Evolutionary conservation across 2,888 invertebrate species (phyloP).

Genomic region (Salticus scenicus): DNA sequence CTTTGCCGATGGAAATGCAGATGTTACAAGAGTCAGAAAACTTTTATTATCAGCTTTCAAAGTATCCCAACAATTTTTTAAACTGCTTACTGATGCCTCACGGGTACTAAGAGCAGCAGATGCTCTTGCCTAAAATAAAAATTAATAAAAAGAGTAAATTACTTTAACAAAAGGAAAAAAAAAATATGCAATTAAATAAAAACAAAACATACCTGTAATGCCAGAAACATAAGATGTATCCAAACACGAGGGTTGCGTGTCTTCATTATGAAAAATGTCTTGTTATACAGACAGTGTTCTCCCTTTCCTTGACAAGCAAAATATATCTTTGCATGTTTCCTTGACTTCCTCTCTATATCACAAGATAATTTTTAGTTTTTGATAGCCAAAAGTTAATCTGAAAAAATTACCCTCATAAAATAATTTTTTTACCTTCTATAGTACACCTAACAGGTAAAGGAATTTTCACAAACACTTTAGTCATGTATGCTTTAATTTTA

Average conservation of each 20-base stretch:
- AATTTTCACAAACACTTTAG: constrained; percentile 86
- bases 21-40: constrained; percentile 92
- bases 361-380: too few relatives aligned
- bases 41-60: constrained; percentile 92
- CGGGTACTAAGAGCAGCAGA: constrained; percentile 86
- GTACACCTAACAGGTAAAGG: constrained; percentile 95
- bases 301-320: constrained; percentile 89
- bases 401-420: background rate
- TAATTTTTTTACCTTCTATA: constrained; percentile 84
- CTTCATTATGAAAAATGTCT: constrained; percentile 77
- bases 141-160: constrained; percentile 31
- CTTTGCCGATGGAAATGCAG: constrained; percentile 93
- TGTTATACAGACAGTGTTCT: constrained; percentile 87
- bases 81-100: constrained; percentile 86
- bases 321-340: constrained; percentile 89
- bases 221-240: constrained; percentile 97
- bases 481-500: constrained; percentile 93
- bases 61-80: constrained; percentile 95
- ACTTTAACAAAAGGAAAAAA: background rate
- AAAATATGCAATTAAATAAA: background rate
- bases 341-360: constrained; percentile 84
- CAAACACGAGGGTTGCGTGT: constrained; percentile 88
- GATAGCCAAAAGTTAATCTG: background rate
- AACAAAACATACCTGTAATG: constrained; percentile 81
- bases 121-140: constrained; percentile 81